These are phyloP conservation scores for Pitta sordida DNA, from an alignment of 2,113 vertebrate genomes.

Conservation along the genomic window DNA sequence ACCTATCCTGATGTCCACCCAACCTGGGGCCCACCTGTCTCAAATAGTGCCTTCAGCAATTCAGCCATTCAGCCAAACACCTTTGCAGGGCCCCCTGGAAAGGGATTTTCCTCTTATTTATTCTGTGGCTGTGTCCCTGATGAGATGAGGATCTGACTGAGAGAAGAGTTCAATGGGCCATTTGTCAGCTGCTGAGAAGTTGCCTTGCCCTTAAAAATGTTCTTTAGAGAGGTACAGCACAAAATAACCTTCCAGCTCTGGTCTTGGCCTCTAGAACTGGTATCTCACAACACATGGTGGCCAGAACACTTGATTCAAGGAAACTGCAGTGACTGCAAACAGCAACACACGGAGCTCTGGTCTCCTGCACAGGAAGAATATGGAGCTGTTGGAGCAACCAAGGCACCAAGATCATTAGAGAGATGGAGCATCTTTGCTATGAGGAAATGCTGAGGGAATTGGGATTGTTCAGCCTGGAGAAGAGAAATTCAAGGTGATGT, in stretches of 20 bases:
- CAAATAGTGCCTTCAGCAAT: accelerated
- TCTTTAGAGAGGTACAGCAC: not conserved
- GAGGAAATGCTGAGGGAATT: not conserved
- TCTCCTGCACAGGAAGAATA: not conserved
- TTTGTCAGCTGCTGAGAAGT: not conserved
- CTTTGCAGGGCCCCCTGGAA: not conserved
- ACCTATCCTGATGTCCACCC: too few species aligned
- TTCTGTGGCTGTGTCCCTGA: not conserved
- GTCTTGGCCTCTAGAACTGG: not conserved
- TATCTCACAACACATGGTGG: not conserved
- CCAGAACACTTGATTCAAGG: not conserved
- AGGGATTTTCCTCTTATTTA: not conserved
- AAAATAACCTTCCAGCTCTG: not conserved
- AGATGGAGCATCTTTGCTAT: not conserved
- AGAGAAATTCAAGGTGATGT: not conserved
- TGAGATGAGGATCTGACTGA: not conserved
- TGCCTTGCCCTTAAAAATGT: not conserved
- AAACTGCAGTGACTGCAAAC: not conserved
- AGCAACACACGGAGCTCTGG: not conserved
- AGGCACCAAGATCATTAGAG: not conserved
- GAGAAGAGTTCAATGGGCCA: not conserved
- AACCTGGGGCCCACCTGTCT: not conserved
- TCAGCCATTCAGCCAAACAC: not conserved
- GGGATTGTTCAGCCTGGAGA: not conserved
- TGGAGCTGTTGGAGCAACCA: not conserved